phyloP scores from a whole-genome alignment of 2,888 invertebrate genomes.

The Apocheima hispidaria region DNA sequence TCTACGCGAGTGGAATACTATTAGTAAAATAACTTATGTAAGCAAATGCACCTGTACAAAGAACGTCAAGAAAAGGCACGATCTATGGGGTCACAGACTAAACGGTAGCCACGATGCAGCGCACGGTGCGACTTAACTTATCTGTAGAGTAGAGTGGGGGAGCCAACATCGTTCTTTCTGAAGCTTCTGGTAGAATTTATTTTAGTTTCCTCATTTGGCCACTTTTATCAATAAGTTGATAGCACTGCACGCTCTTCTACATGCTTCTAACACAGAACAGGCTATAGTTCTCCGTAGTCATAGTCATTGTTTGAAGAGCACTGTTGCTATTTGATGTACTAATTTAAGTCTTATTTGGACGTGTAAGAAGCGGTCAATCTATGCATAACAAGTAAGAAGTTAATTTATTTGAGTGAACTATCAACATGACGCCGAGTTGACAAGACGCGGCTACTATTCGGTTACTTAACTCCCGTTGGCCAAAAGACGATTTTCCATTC shows the following conservation, averaged over 20 bases:
- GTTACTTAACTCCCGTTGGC: conserved; percentile 30
- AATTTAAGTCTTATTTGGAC: conserved; percentile 14
- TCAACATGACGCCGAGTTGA: conserved; percentile 23
- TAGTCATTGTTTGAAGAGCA: neutral
- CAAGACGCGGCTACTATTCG: conserved; percentile 26
- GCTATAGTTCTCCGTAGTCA: conserved; percentile 7
- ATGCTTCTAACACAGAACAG: neutral
- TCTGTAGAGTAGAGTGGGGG: neutral
- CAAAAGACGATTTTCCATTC: neutral
- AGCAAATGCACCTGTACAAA: conserved; percentile 80
- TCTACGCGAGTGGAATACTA: conserved; percentile 60
- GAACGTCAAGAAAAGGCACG: conserved; percentile 55
- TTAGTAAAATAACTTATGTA: conserved; percentile 71
- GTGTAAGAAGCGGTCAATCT: neutral
- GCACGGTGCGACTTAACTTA: neutral
- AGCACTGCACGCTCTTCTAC: neutral
- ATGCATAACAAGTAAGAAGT: neutral
- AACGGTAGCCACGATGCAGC: neutral
- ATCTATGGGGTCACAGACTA: conserved; percentile 40
- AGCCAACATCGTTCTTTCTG: neutral
- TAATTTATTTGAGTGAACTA: conserved; percentile 22
- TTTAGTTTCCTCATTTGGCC: neutral
- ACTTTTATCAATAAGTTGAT: neutral
- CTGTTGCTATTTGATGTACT: neutral
- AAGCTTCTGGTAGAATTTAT: neutral